Conservation (phyloP, 2,888 invertebrate species). For the Thelaira solivaga region DNA sequence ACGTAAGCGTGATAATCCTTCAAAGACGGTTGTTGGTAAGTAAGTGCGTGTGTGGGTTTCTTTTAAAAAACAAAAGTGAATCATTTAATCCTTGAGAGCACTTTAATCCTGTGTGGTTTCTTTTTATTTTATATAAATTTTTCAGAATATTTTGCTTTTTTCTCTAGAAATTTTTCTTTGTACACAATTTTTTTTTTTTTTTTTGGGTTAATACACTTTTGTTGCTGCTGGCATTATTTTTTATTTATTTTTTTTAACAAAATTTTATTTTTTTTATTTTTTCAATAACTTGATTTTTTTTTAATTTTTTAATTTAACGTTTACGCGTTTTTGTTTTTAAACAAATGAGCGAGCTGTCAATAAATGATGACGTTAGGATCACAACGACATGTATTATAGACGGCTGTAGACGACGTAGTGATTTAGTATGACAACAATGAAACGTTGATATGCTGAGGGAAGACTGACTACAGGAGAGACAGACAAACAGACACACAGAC, state of each 20-base stretch:
- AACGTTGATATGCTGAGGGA: background rate
- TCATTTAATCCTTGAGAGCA: conserved; percentile 29
- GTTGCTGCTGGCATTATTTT: background rate
- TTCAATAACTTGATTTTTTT: background rate
- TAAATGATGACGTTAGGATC: conserved; percentile 17
- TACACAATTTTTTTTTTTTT: background rate
- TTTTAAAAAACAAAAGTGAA: background rate
- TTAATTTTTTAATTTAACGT: background rate
- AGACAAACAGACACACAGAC: background rate
- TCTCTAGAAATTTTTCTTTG: background rate
- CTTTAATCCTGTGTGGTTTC: conserved; percentile 21
- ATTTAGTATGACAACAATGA: conserved; percentile 20
- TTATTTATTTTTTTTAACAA: background rate
- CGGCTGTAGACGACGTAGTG: conserved; percentile 3
- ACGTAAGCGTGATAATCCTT: background rate
- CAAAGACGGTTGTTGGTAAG: background rate
- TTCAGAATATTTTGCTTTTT: background rate
- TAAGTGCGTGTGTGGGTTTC: background rate
- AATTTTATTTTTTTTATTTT: background rate
- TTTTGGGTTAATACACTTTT: background rate
- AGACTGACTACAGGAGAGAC: background rate
- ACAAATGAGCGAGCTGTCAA: conserved; percentile 14
- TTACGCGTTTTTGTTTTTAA: conserved; percentile 18
- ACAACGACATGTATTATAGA: conserved; percentile 19
- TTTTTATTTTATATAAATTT: background rate